Evolutionary conservation across 2,113 vertebrate genomes (phyloP).

Genomic region (Balaeniceps rex): DNA sequence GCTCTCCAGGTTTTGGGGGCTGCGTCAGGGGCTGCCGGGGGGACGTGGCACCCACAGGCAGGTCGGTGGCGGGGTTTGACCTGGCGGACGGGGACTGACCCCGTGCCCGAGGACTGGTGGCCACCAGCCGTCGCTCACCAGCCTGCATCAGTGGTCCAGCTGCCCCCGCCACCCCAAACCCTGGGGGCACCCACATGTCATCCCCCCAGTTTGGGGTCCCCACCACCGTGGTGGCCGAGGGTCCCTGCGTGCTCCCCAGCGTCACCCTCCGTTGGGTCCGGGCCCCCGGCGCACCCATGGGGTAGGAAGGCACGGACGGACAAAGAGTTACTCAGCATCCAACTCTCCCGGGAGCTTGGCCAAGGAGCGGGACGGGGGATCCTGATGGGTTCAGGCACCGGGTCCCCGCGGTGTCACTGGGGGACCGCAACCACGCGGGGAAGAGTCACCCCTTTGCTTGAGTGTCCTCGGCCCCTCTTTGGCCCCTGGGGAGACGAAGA

Average conservation of each 20-base stretch:
- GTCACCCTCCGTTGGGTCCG: accelerated
- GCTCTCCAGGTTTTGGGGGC: background rate
- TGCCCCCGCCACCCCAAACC: background rate
- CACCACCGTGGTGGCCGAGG: accelerated
- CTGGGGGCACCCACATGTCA: accelerated
- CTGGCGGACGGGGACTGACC: accelerated
- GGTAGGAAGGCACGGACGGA: accelerated
- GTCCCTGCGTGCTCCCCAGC: background rate
- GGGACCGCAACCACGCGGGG: accelerated
- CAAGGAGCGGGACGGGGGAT: accelerated
- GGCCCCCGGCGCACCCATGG: accelerated
- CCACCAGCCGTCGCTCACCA: no score
- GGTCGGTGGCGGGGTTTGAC: background rate
- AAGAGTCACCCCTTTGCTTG: background rate
- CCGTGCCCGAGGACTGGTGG: accelerated
- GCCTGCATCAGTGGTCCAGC: no score
- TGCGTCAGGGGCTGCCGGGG: background rate
- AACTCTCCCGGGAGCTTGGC: background rate
- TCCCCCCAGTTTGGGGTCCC: no score
- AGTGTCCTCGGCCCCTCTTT: background rate
- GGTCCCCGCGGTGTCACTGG: accelerated
- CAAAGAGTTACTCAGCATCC: background rate
- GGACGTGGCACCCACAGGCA: background rate
- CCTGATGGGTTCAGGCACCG: background rate
- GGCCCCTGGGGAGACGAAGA: no score